Conservation (phyloP, 2,888 invertebrate species). For the Bombyx huttoni region DNA sequence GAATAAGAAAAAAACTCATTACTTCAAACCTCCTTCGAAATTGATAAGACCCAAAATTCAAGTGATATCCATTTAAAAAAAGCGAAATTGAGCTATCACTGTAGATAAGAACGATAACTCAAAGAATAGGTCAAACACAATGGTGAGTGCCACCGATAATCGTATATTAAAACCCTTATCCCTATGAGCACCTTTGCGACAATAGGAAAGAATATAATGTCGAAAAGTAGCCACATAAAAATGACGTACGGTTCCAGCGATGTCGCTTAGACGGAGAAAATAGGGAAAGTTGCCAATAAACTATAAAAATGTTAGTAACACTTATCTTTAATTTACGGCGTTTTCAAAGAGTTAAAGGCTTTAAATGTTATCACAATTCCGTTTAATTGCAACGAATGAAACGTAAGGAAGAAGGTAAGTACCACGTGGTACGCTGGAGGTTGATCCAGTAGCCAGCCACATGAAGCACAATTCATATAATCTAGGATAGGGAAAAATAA, state of each 20-base stretch:
- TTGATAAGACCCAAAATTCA: not conserved
- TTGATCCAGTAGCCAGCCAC: no score
- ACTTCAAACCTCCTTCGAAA: not conserved
- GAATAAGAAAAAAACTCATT: no score
- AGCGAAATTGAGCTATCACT: slow-evolving; percentile 46
- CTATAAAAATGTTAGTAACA: not conserved
- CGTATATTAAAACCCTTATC: slow-evolving; percentile 71
- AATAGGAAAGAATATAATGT: slow-evolving; percentile 69
- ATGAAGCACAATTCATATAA: no score
- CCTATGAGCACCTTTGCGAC: slow-evolving; percentile 65
- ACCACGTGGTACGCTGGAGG: no score
- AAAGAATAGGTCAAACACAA: slow-evolving; percentile 66
- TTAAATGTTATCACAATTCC: no score
- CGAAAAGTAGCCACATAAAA: slow-evolving; percentile 71
- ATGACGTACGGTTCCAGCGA: slow-evolving; percentile 58
- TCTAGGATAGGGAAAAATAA: no score
- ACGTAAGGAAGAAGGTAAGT: no score
- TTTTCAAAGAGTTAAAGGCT: no score
- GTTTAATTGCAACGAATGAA: no score
- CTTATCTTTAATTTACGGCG: not conserved
- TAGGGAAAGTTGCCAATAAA: slow-evolving; percentile 5
- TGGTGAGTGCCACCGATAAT: slow-evolving; percentile 70
- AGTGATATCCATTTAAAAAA: slow-evolving; percentile 17
- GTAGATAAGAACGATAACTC: slow-evolving; percentile 61
- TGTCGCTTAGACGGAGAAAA: slow-evolving; percentile 36